These are phyloP conservation scores for Leptopterna dolabrata DNA, from an alignment of 2,888 invertebrate species.

Conservation along the genomic window DNA sequence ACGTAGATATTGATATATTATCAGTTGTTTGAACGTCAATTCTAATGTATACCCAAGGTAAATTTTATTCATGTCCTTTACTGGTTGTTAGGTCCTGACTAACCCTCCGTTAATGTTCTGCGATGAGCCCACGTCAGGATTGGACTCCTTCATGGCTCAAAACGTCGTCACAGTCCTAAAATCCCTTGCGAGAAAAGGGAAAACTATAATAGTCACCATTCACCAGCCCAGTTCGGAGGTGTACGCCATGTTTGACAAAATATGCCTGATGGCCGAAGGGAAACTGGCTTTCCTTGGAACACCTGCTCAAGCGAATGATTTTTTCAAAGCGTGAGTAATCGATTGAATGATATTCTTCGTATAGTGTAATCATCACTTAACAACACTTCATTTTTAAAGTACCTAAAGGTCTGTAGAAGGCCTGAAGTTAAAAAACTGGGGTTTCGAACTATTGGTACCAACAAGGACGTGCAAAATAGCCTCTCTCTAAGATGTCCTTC, in stretches of 20 bases:
- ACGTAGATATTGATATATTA: too few relatives aligned
- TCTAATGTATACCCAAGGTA: too few relatives aligned
- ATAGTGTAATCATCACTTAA: too few relatives aligned
- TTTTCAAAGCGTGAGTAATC: slow-evolving; percentile 78
- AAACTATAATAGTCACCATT: slow-evolving; percentile 91
- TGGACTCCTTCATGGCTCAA: slow-evolving; percentile 97
- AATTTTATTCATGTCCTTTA: too few relatives aligned
- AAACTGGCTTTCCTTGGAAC: slow-evolving; percentile 89
- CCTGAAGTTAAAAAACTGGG: too few relatives aligned
- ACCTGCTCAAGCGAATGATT: slow-evolving; percentile 79
- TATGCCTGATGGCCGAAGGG: slow-evolving; percentile 91
- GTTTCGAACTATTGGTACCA: too few relatives aligned
- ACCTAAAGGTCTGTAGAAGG: too few relatives aligned
- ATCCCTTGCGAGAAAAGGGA: slow-evolving; percentile 72
- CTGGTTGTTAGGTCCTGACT: slow-evolving; percentile 76
- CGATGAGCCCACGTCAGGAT: slow-evolving; percentile 96
- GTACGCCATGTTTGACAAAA: slow-evolving; percentile 89
- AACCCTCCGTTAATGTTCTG: slow-evolving; percentile 96
- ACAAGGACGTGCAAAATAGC: too few relatives aligned
- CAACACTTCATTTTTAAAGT: too few relatives aligned
- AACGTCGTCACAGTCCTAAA: slow-evolving; percentile 83
- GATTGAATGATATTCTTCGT: slow-evolving; percentile 65
- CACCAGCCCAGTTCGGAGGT: slow-evolving; percentile 96
- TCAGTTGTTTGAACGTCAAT: too few relatives aligned
- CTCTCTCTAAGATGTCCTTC: too few relatives aligned